These are phyloP conservation scores for Suricata suricatta DNA, from an alignment of 2,113 vertebrate species.

Conservation along the genomic window DNA sequence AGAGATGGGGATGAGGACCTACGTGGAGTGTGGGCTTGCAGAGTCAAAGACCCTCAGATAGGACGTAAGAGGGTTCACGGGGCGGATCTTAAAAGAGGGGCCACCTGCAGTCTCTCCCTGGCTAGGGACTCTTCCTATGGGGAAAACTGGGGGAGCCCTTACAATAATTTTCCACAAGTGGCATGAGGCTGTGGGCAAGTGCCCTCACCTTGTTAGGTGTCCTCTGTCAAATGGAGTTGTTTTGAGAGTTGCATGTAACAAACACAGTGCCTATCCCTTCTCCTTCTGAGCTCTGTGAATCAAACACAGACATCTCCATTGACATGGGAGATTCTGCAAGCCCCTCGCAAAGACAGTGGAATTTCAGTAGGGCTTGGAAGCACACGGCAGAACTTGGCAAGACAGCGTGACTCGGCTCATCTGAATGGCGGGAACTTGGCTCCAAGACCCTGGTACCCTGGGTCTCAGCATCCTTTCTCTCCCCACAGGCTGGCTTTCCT, in stretches of 20 bases:
- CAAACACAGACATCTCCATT: neutral
- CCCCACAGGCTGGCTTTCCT: neutral
- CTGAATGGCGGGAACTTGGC: neutral
- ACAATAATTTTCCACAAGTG: fast-evolving
- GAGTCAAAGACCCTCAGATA: neutral
- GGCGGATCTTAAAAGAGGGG: neutral
- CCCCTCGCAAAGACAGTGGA: fast-evolving
- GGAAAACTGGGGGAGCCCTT: neutral
- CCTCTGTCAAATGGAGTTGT: neutral
- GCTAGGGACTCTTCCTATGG: neutral
- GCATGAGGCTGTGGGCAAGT: too few relatives aligned
- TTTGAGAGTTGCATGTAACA: neutral
- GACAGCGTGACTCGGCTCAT: neutral
- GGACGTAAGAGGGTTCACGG: neutral
- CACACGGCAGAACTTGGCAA: neutral
- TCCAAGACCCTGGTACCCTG: neutral
- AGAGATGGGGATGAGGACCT: neutral
- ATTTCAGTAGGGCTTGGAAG: too few relatives aligned
- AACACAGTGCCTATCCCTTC: fast-evolving
- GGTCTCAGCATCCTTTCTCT: neutral
- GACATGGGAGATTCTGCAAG: neutral
- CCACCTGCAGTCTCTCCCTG: neutral
- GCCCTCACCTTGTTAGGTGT: neutral
- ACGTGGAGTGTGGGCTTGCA: neutral
- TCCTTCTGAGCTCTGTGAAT: neutral